Conservation (phyloP, 2,113 vertebrate genomes). For the Andinoacara biseriatus region DNA sequence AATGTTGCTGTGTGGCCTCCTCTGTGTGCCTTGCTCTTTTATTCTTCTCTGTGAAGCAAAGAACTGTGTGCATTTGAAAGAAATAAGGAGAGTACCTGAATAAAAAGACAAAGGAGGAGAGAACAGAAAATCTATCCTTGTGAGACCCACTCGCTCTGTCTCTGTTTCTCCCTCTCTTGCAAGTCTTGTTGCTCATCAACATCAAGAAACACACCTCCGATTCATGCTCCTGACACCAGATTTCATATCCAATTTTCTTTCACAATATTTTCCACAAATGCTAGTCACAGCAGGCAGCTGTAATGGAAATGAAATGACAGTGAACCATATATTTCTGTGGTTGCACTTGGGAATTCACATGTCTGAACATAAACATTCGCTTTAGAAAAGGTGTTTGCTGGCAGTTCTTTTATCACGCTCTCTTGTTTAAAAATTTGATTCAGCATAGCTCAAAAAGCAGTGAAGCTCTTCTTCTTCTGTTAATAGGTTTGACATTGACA, state of each 20-base stretch:
- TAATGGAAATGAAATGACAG: constrained; percentile 42
- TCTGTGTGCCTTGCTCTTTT: constrained; percentile 39
- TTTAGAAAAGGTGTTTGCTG: constrained; percentile 7
- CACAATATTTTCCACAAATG: constrained; percentile 35
- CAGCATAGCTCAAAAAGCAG: background rate
- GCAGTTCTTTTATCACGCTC: constrained; percentile 6
- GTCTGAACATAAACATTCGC: constrained; percentile 14
- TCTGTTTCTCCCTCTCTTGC: background rate
- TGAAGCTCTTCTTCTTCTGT: background rate
- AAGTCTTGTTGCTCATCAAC: constrained; percentile 40
- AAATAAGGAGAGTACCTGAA: background rate
- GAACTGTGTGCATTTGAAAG: constrained; percentile 15
- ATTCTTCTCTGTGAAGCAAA: constrained; percentile 43
- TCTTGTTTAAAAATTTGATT: background rate
- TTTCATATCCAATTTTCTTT: constrained; percentile 40
- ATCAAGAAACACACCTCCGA: constrained; percentile 13
- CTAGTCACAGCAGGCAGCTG: constrained; percentile 10
- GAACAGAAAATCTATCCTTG: constrained; percentile 34
- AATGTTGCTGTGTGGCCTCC: constrained; percentile 69
- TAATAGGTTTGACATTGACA: constrained; percentile 7
- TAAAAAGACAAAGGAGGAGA: constrained; percentile 36
- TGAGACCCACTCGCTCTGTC: constrained; percentile 13
- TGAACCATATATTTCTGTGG: constrained; percentile 11
- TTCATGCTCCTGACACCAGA: constrained; percentile 27
- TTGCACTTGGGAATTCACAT: constrained; percentile 10